phyloP scores from a whole-genome alignment of 2,888 invertebrate species.

The Taphrorychus bicolor region DNA sequence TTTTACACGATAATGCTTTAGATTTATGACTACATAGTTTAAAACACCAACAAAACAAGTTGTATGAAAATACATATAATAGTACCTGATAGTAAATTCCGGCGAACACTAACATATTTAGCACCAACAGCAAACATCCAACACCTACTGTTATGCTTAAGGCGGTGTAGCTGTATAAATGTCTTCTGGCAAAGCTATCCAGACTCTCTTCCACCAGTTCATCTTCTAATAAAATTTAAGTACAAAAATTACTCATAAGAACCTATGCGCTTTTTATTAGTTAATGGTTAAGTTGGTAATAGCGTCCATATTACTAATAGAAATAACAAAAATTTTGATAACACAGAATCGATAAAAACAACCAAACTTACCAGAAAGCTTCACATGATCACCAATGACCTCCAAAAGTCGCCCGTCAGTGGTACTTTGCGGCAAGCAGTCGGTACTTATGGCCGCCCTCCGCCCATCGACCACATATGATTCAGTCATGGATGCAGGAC shows the following conservation, averaged over 20 bases:
- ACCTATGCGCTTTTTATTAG: too few species aligned
- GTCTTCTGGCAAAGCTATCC: constrained; percentile 49
- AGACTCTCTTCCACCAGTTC: not conserved
- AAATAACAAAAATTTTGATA: too few species aligned
- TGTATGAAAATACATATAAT: too few species aligned
- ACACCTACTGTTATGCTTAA: constrained; percentile 79
- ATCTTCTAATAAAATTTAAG: too few species aligned
- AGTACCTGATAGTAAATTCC: constrained; percentile 75
- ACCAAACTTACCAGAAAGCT: not conserved
- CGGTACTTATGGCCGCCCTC: constrained; percentile 47
- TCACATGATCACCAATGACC: not conserved
- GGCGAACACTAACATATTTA: constrained; percentile 78
- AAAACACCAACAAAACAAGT: too few species aligned
- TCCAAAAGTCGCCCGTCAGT: not conserved
- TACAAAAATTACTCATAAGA: too few species aligned
- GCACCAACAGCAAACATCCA: constrained; percentile 73
- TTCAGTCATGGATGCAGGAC: constrained; percentile 57
- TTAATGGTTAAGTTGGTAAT: too few species aligned
- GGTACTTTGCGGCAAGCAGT: constrained; percentile 54
- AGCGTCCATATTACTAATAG: too few species aligned
- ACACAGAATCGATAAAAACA: too few species aligned
- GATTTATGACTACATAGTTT: too few species aligned
- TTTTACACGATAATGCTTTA: too few species aligned
- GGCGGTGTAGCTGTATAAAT: constrained; percentile 74
- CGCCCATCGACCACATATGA: constrained; percentile 48